These are phyloP conservation scores for Ceuthmochares aereus DNA, from an alignment of 2,113 vertebrate species.

Conservation along the genomic window DNA sequence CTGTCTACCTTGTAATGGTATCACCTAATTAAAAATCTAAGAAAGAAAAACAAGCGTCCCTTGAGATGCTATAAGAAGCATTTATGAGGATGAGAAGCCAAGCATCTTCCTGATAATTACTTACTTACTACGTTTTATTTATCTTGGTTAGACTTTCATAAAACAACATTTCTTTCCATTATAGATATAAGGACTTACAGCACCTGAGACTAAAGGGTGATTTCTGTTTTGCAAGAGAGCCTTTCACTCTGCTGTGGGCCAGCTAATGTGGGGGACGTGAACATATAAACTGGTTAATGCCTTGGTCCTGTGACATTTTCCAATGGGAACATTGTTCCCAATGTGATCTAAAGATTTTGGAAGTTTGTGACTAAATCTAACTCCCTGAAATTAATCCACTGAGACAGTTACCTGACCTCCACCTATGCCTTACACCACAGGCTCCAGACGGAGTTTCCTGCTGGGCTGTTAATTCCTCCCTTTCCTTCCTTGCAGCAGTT, in stretches of 20 bases:
- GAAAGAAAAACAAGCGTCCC: neutral
- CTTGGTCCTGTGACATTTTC: neutral
- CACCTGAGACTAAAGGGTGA: neutral
- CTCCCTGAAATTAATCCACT: neutral
- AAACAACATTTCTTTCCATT: neutral
- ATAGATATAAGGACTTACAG: neutral
- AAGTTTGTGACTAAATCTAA: neutral
- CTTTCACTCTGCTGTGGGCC: neutral
- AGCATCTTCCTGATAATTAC: neutral
- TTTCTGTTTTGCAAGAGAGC: neutral
- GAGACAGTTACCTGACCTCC: neutral
- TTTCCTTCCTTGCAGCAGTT: neutral
- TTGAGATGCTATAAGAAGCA: neutral
- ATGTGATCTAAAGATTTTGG: neutral
- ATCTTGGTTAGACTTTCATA: neutral
- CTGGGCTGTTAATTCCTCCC: neutral
- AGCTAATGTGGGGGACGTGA: neutral
- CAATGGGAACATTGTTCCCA: neutral
- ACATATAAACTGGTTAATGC: neutral
- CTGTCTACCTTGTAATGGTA: neutral
- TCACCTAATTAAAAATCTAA: neutral
- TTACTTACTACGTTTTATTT: neutral
- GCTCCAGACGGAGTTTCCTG: neutral
- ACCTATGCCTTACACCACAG: neutral
- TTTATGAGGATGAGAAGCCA: neutral